Evolutionary conservation across 2,113 vertebrate species (phyloP).

Genomic region (Scytalopus superciliaris): DNA sequence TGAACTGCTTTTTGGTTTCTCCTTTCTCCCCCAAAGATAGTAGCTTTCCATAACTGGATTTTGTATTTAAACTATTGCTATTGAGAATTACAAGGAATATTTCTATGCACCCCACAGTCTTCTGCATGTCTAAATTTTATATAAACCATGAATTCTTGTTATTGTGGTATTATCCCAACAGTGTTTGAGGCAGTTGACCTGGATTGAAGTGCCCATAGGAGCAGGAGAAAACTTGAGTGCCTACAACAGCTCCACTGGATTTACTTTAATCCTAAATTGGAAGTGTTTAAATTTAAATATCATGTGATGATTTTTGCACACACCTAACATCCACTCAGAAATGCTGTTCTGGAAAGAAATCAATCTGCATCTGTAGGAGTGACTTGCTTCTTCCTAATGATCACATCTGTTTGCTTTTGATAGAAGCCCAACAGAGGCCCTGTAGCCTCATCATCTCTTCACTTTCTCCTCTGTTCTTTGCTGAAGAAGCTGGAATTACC

Average conservation of each 20-base stretch:
- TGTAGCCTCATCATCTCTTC: not conserved
- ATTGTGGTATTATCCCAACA: not conserved
- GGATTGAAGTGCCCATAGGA: not conserved
- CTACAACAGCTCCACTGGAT: not conserved
- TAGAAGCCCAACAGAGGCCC: not conserved
- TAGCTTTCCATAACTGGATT: conserved; percentile 25
- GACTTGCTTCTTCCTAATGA: not conserved
- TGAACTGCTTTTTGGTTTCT: conserved; percentile 41
- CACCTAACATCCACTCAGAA: not conserved
- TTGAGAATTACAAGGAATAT: not conserved
- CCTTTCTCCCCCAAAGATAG: not conserved
- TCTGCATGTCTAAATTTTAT: not conserved
- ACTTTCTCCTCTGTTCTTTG: not conserved
- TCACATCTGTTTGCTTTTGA: conserved; percentile 1
- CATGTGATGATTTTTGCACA: not conserved
- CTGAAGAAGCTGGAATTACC: conserved; percentile 15
- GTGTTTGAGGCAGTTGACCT: not conserved
- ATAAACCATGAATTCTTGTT: not conserved
- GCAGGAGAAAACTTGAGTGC: not conserved
- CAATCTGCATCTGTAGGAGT: not conserved
- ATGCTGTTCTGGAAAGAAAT: not conserved
- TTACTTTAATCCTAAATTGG: not conserved
- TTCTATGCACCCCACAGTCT: not conserved
- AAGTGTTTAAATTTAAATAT: not conserved
- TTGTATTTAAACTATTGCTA: not conserved